A percentile compares a stretch with the other conserved stretches of the same genome.
These are phyloP conservation scores for Melanotaenia duboulayi DNA, from an alignment of 2,113 vertebrate genomes.

Conservation along the genomic window DNA sequence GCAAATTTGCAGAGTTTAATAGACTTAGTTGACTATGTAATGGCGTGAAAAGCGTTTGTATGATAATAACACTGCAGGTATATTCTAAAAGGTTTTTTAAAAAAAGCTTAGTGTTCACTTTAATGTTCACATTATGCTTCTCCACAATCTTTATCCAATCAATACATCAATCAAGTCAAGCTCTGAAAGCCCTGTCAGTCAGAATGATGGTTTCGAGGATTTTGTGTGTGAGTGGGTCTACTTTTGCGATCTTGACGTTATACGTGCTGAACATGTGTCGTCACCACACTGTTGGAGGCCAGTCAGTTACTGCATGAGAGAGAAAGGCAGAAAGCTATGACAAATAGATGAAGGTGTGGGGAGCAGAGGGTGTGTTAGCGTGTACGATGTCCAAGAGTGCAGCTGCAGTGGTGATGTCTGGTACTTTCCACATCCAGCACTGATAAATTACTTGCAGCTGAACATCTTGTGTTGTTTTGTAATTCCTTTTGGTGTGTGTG, in stretches of 20 bases:
- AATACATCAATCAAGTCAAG: slow-evolving; percentile 63
- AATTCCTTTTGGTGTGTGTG: slow-evolving; percentile 69
- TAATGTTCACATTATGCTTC: slow-evolving; percentile 69
- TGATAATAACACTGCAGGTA: slow-evolving; percentile 46
- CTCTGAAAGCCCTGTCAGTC: slow-evolving; percentile 62
- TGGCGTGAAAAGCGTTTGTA: slow-evolving; percentile 51
- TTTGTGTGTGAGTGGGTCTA: slow-evolving; percentile 3
- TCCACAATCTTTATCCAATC: slow-evolving; percentile 66
- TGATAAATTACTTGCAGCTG: slow-evolving; percentile 75
- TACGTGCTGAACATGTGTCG: slow-evolving; percentile 30
- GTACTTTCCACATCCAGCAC: slow-evolving; percentile 75
- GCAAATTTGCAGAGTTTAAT: slow-evolving; percentile 25
- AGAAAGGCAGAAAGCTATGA: background rate
- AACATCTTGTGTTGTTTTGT: slow-evolving; percentile 45
- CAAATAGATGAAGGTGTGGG: slow-evolving; percentile 27
- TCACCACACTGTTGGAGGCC: slow-evolving; percentile 16
- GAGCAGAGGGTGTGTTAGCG: slow-evolving; percentile 30
- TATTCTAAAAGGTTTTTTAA: slow-evolving; percentile 60
- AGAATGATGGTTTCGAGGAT: background rate
- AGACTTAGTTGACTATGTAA: slow-evolving; percentile 46
- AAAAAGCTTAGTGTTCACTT: slow-evolving; percentile 50
- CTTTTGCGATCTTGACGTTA: slow-evolving; percentile 17
- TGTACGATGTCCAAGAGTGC: slow-evolving; percentile 47
- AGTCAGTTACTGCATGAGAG: slow-evolving; percentile 5
- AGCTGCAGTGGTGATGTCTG: slow-evolving; percentile 81